Conservation (phyloP, 1,140 invertebrate genomes). For the roundworm (Caenorhabditis elegans) region WBcel235 BX284604.4:12179001-12179500, state of each 20-base stretch:
- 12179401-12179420: neutral
- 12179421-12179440: too few relatives aligned
- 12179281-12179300: slow-evolving; percentile 26
- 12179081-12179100: too few relatives aligned
- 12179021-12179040: too few relatives aligned
- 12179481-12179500: too few relatives aligned
- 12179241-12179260: slow-evolving; percentile 22
- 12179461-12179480: too few relatives aligned
- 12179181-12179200: neutral
- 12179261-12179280: slow-evolving; percentile 29
- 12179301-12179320: neutral
- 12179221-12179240: slow-evolving; percentile 16
- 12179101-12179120: too few relatives aligned
- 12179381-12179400: neutral
- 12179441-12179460: too few relatives aligned
- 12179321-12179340: neutral
- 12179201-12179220: too few relatives aligned
- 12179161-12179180: neutral
- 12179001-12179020: too few relatives aligned
- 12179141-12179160: neutral
- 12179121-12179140: too few relatives aligned
- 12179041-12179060: too few relatives aligned
- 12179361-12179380: neutral
- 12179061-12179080: too few relatives aligned
- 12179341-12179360: neutral